Percentiles rank a stretch among this genome's conserved stretches.
Conservation (phyloP, 2,888 invertebrate genomes). For the Carpatolechia fugitivella region DNA sequence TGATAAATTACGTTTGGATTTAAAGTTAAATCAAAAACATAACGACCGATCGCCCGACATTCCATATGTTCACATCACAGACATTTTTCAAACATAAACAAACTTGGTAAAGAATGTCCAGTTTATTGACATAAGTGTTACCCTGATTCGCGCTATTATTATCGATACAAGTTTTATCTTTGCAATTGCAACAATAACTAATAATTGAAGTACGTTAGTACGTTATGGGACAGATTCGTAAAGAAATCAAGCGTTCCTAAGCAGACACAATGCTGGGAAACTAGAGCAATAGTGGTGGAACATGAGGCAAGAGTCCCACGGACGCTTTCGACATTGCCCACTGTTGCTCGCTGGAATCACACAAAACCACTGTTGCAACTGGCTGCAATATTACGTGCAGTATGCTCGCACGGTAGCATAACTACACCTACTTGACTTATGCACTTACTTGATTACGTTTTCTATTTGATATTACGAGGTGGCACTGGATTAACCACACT, state of each 20-base stretch:
- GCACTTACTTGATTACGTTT: neutral
- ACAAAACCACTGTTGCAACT: slow-evolving; percentile 39
- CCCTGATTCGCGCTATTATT: too few relatives aligned
- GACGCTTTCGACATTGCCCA: slow-evolving; percentile 50
- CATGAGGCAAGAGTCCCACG: slow-evolving; percentile 61
- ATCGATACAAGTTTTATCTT: neutral
- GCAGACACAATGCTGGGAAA: slow-evolving; percentile 51
- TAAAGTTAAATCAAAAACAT: neutral
- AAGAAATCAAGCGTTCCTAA: slow-evolving; percentile 34
- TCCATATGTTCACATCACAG: neutral
- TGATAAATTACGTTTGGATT: neutral
- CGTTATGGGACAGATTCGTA: slow-evolving; percentile 23
- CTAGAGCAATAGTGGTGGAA: slow-evolving; percentile 37
- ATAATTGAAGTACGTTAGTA: slow-evolving; percentile 14
- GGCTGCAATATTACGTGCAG: slow-evolving; percentile 22
- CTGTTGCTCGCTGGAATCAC: slow-evolving; percentile 32
- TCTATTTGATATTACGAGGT: neutral
- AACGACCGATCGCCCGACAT: neutral
- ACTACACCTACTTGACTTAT: neutral
- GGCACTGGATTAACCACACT: too few relatives aligned
- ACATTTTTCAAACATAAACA: neutral
- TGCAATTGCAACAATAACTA: slow-evolving; percentile 9
- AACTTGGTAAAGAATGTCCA: too few relatives aligned
- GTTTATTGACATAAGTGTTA: too few relatives aligned
- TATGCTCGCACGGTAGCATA: slow-evolving; percentile 13